Evolutionary conservation across 2,797 vertebrate species (phyloP).

Genomic region (Natrix natrix): DNA sequence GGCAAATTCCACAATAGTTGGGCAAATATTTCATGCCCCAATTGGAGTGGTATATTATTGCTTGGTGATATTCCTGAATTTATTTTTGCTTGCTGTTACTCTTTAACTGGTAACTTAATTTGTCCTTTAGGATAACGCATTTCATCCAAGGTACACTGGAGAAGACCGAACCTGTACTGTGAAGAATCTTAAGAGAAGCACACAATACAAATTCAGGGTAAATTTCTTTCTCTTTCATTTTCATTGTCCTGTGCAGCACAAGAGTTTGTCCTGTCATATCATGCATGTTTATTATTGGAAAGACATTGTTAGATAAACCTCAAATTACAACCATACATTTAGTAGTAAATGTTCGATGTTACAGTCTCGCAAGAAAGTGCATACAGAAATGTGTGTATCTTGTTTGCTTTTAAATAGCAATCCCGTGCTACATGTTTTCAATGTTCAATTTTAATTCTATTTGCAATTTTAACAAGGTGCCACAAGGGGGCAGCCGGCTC

Average conservation of each 20-base stretch:
- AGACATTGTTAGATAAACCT: neutral
- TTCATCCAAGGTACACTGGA: constrained; percentile 97
- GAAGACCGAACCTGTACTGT: constrained; percentile 95
- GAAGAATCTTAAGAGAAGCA: constrained; percentile 95
- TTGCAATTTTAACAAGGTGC: neutral
- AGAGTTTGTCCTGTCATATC: neutral
- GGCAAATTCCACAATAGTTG: neutral
- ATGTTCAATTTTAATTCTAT: neutral
- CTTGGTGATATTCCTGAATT: accelerated
- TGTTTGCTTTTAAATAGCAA: neutral
- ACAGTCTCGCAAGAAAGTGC: neutral
- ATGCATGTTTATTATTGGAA: neutral
- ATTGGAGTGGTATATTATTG: accelerated
- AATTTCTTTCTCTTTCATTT: constrained; percentile 55
- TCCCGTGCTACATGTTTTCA: neutral
- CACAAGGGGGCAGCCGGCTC: constrained; percentile 40
- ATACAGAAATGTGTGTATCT: neutral
- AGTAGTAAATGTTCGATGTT: neutral
- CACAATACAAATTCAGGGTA: constrained; percentile 99
- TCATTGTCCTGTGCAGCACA: too few species aligned
- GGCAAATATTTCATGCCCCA: neutral
- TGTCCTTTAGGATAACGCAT: constrained; percentile 85
- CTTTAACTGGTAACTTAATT: constrained; percentile 38
- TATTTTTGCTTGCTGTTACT: neutral
- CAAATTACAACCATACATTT: neutral